These are phyloP conservation scores for Periophthalmus magnuspinnatus DNA, from an alignment of 2,797 vertebrate species.

Conservation along the genomic window DNA sequence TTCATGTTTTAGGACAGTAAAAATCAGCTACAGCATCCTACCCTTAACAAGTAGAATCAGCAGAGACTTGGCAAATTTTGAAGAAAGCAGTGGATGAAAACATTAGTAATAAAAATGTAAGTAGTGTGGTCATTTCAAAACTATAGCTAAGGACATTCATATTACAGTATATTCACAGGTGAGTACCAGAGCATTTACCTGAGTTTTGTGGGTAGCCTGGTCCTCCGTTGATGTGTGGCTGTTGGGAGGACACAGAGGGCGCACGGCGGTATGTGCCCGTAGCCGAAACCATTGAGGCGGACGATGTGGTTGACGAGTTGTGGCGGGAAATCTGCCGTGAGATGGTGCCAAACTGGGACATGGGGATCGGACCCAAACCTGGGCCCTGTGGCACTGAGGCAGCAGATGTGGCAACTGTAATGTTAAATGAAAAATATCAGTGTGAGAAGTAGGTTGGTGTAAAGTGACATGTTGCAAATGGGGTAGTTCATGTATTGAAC, in stretches of 20 bases:
- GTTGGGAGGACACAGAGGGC: constrained; percentile 93
- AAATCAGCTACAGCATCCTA: too few species aligned
- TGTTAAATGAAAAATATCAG: not conserved
- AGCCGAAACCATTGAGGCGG: constrained; percentile 95
- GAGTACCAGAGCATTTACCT: constrained; percentile 70
- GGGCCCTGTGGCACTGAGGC: constrained; percentile 80
- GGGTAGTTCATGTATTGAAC: not conserved
- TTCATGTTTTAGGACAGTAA: too few species aligned
- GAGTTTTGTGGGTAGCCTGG: constrained; percentile 93
- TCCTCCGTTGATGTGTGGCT: constrained; percentile 96
- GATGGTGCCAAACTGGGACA: constrained; percentile 99
- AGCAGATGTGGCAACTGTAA: constrained; percentile 51
- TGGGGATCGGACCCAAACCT: constrained; percentile 92
- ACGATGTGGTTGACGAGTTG: constrained; percentile 94
- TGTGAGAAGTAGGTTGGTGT: not conserved
- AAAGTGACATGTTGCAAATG: not conserved
- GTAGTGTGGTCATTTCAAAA: not conserved
- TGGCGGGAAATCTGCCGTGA: constrained; percentile 98
- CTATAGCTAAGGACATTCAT: not conserved
- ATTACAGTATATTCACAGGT: not conserved
- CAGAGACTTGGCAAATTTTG: not conserved
- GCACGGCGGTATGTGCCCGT: constrained; percentile 97
- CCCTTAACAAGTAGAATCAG: not conserved
- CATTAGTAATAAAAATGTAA: not conserved
- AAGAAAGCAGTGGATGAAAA: too few species aligned